phyloP scores from a whole-genome alignment of 2,113 vertebrate genomes.

The Lophius piscatorius region DNA sequence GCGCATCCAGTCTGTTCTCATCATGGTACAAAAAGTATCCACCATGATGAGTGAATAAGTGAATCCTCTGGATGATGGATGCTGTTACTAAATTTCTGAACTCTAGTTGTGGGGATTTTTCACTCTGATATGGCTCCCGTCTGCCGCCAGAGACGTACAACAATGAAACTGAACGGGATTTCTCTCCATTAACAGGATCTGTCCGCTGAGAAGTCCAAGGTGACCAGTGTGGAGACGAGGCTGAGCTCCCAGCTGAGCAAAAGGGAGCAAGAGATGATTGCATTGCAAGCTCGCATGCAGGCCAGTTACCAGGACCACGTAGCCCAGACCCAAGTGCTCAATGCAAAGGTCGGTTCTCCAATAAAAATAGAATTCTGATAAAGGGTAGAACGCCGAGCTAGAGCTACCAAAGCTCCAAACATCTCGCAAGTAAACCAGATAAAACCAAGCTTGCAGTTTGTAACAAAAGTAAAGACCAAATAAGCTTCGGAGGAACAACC shows the following conservation, averaged over 20 bases:
- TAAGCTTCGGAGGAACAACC: too few species aligned
- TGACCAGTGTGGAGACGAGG: constrained; percentile 80
- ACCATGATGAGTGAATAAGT: too few species aligned
- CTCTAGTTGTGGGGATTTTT: background rate
- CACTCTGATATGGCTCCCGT: too few species aligned
- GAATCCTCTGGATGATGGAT: too few species aligned
- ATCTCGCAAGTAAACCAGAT: too few species aligned
- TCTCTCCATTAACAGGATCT: constrained; percentile 83
- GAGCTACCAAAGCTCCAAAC: too few species aligned
- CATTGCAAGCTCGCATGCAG: constrained; percentile 91
- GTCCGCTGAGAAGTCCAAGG: constrained; percentile 86
- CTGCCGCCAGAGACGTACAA: background rate
- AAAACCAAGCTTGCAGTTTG: too few species aligned
- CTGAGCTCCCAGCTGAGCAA: constrained; percentile 88
- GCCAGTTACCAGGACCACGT: constrained; percentile 91
- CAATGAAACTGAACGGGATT: background rate
- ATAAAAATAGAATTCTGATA: too few species aligned
- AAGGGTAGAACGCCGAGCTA: too few species aligned
- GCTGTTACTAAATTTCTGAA: background rate
- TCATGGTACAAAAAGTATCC: too few species aligned
- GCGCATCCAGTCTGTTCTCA: too few species aligned
- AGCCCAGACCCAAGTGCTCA: constrained; percentile 88
- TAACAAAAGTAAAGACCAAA: too few species aligned
- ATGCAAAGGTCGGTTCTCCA: constrained; percentile 84
- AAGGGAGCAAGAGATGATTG: constrained; percentile 85